Base-by-base conservation (phyloP, 2,113 vertebrate genomes). In the Antechinus flavipes region DNA sequence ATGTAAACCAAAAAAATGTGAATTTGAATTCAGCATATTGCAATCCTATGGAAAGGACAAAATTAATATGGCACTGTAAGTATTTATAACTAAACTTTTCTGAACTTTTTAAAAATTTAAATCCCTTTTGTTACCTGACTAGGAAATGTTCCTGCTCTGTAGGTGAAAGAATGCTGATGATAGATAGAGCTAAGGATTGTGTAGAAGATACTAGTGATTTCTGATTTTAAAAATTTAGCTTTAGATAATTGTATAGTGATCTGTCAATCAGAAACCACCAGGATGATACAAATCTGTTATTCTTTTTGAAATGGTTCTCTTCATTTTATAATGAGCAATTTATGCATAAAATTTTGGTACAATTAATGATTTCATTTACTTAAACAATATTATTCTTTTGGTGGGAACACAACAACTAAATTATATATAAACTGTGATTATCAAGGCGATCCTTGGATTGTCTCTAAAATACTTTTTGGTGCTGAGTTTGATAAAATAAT, bases 151-250 rank as follows among this genome's bases (percentile, higher is more conserved):
- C 94, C 90, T 52, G 22, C 89, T 89, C 42, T 94, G 91, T 55
- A 94, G 93, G n/a, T 97, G 52, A 90, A 3, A 22, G 91, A 97
- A 98, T 97, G 84, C 22, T 97, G 95, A 97, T 97, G 91, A 98
- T 96, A 94, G 96, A 97, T 58, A 25, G 25, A 58, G 97, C 92
- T 97, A 93, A 91, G 96, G 90, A 97, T 91, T 97, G 97, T 27
- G 24, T 58, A 58, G 26, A 58, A 27, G 26, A 25, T 58, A 10
- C 26, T 9, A 58, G 98, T 96, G 94, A 98, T 97, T 98, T 94
- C 91, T 97, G 95, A 97, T 93, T 98, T 97, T 89, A 95, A 96
- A 97, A 68, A 97, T 98, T 97, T 96, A 95, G 91, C 54, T 92
- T 90, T 92, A 55, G 89, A 53, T 95, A 98, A 98, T 96, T 97